Conservation (phyloP, 1,140 invertebrate species). For the Drosophila carrolli region DNA sequence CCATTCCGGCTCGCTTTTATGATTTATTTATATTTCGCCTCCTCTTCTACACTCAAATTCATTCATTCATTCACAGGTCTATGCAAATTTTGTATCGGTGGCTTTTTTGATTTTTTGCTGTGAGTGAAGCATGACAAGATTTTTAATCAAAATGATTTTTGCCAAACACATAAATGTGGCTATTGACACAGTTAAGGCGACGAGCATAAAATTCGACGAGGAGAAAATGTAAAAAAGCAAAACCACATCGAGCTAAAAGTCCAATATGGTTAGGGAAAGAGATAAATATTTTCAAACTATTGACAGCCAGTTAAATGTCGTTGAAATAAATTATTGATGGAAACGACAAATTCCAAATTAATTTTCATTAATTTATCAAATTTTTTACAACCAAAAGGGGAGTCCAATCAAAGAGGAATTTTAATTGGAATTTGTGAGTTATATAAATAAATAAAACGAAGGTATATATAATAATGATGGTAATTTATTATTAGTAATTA, state of each 20-base stretch:
- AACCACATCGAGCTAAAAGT: background rate
- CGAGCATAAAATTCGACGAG: constrained; percentile 50
- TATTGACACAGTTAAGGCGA: constrained; percentile 75
- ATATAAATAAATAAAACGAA: constrained; percentile 6
- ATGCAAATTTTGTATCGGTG: constrained; percentile 66
- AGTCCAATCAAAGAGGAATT: constrained; percentile 5
- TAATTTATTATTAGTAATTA: constrained; percentile 19
- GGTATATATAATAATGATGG: constrained; percentile 1
- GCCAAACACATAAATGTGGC: constrained; percentile 72
- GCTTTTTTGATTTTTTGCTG: constrained; percentile 41
- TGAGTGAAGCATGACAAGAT: constrained; percentile 79
- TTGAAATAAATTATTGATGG: constrained; percentile 1
- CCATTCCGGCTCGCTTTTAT: constrained; percentile 32
- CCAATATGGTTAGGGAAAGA: constrained; percentile 22
- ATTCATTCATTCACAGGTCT: constrained; percentile 62
- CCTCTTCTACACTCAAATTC: constrained; percentile 13
- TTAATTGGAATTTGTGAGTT: constrained; percentile 12
- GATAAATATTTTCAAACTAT: constrained; percentile 25
- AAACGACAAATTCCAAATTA: constrained; percentile 23
- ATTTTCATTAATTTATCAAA: constrained; percentile 37
- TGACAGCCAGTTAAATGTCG: constrained; percentile 10
- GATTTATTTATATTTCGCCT: constrained; percentile 48
- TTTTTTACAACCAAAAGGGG: constrained; percentile 3
- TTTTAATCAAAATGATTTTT: constrained; percentile 77
- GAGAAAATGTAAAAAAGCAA: constrained; percentile 46